phyloP scores from a whole-genome alignment of 2,113 vertebrate genomes.

The Cyphomyrus discorhynchus region DNA sequence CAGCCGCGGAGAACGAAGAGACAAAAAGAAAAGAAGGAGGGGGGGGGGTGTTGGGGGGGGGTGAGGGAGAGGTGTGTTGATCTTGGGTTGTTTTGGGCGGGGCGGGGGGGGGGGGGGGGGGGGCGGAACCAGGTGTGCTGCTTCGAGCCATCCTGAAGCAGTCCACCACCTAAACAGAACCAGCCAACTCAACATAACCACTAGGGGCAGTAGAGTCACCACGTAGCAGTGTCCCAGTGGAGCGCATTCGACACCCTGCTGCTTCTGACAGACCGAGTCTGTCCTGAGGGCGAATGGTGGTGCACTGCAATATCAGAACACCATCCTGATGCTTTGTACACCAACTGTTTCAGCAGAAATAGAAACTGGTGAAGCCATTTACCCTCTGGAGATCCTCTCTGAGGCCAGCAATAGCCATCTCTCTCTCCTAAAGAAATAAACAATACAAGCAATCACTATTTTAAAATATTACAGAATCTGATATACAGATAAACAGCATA shows the following conservation, averaged over 20 bases:
- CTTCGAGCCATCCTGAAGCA: background rate
- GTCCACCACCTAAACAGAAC: background rate
- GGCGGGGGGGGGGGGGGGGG: too few species aligned
- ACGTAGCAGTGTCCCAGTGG: background rate
- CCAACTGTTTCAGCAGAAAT: background rate
- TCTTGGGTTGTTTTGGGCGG: too few species aligned
- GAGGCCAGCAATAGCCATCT: constrained; percentile 63
- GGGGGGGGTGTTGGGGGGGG: too few species aligned
- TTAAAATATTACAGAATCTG: background rate
- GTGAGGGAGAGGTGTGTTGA: too few species aligned
- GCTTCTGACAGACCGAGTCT: background rate
- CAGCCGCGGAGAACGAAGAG: too few species aligned
- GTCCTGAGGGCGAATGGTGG: background rate
- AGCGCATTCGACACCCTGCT: background rate
- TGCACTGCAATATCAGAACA: background rate
- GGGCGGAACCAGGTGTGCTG: too few species aligned
- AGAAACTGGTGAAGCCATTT: constrained; percentile 34
- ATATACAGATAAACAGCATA: background rate
- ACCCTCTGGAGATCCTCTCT: constrained; percentile 69
- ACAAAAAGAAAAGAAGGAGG: too few species aligned
- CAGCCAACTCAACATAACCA: background rate
- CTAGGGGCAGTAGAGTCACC: background rate
- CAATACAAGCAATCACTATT: background rate
- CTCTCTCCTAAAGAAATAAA: constrained; percentile 63
- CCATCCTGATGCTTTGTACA: background rate